Conservation (phyloP, 2,113 vertebrate genomes). For the Rousettus leschenaultii region DNA sequence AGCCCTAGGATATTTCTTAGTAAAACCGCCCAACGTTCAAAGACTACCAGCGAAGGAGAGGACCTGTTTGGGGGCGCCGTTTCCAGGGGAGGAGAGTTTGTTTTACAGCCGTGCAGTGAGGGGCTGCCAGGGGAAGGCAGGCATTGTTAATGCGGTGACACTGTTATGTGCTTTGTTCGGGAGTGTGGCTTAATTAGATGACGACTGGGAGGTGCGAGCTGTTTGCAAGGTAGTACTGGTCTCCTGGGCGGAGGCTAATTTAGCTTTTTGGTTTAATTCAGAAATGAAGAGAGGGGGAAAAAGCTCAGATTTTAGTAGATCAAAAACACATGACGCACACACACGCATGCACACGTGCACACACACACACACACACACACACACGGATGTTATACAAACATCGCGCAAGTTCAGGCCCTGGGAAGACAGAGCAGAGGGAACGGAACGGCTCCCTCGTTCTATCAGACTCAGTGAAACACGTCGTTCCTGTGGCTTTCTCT, state of each 20-base stretch:
- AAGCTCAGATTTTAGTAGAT: neutral
- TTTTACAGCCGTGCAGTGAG: neutral
- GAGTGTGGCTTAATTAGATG: slow-evolving; percentile 45
- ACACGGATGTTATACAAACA: rapidly evolving
- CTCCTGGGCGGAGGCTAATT: slow-evolving; percentile 23
- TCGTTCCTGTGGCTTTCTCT: neutral
- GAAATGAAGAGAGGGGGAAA: neutral
- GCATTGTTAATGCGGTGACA: neutral
- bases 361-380: too few relatives aligned
- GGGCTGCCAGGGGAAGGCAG: neutral
- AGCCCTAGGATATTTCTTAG: neutral
- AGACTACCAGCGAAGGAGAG: neutral
- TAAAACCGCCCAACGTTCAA: neutral
- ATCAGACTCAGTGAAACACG: rapidly evolving
- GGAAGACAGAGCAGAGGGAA: neutral
- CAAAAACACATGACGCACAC: neutral
- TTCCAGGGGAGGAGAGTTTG: rapidly evolving
- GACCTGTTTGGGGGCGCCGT: neutral
- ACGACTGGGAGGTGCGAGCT: neutral
- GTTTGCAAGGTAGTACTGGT: neutral
- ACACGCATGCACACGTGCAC: neutral
- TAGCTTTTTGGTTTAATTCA: slow-evolving; percentile 29
- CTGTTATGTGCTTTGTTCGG: neutral
- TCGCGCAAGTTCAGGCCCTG: neutral
- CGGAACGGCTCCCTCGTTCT: rapidly evolving